phyloP scores from a whole-genome alignment of 2,797 vertebrate genomes.

The Sternarchorhynchus goeldii region DNA sequence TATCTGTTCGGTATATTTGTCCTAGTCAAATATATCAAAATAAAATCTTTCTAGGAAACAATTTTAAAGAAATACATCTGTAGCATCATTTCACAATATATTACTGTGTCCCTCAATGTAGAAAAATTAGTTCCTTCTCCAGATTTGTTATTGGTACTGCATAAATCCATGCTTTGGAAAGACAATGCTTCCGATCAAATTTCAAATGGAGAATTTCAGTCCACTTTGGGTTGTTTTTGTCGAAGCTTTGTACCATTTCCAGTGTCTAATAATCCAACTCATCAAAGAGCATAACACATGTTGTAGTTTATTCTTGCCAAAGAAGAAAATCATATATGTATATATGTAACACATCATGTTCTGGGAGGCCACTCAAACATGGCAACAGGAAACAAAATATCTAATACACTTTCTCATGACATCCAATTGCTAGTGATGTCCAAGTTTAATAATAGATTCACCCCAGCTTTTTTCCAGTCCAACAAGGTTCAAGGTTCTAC shows the following conservation, averaged over 20 bases:
- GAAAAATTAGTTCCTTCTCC: constrained; percentile 18
- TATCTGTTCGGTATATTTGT: constrained; percentile 18
- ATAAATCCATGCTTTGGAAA: constrained; percentile 32
- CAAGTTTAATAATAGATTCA: constrained; percentile 59
- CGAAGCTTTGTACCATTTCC: constrained; percentile 21
- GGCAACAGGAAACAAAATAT: constrained; percentile 30
- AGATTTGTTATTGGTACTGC: constrained; percentile 28
- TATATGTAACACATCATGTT: constrained; percentile 20
- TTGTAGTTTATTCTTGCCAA: constrained; percentile 19
- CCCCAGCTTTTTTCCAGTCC: constrained; percentile 71
- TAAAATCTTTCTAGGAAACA: constrained; percentile 18
- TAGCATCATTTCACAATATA: constrained; percentile 10
- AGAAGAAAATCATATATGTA: constrained; percentile 16
- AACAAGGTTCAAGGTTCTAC: constrained; percentile 58
- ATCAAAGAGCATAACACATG: constrained; percentile 13
- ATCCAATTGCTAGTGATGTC: constrained; percentile 35
- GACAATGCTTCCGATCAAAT: constrained; percentile 1
- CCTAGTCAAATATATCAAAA: constrained; percentile 33
- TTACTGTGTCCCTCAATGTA: constrained; percentile 9
- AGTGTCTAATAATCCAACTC: neutral
- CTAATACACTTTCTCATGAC: constrained; percentile 31
- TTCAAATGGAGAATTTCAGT: neutral
- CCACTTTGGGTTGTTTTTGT: neutral
- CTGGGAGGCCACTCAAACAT: constrained; percentile 21
- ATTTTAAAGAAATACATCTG: constrained; percentile 16